Evolutionary conservation across 2,113 vertebrate species (phyloP).

Genomic region (Myxocyprinus asiaticus): DNA sequence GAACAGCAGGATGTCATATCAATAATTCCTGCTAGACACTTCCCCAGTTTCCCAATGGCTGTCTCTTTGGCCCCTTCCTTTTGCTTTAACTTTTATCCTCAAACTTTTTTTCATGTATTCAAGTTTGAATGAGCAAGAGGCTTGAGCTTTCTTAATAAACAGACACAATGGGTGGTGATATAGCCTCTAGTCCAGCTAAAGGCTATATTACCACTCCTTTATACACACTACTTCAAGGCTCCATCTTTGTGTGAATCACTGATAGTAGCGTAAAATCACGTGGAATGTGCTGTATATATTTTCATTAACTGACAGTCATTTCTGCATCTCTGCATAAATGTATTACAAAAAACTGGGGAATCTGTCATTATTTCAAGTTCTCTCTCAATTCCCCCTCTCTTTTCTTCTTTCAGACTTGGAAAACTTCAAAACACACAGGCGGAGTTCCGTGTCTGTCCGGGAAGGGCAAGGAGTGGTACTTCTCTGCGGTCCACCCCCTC

Average conservation of each 20-base stretch:
- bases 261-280: background rate
- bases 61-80: slow-evolving; percentile 16
- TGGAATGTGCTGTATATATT: background rate
- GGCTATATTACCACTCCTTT: slow-evolving; percentile 51
- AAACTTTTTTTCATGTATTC: background rate
- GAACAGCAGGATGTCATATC: slow-evolving; percentile 5
- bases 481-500: slow-evolving; percentile 89
- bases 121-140: slow-evolving; percentile 17
- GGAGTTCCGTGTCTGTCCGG: slow-evolving; percentile 90
- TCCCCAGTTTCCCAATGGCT: background rate
- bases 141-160: slow-evolving; percentile 33
- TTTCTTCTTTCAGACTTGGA: slow-evolving; percentile 84
- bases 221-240: slow-evolving; percentile 23
- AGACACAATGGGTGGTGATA: slow-evolving; percentile 44
- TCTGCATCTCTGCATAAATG: background rate
- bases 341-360: background rate
- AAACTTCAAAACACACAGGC: slow-evolving; percentile 88
- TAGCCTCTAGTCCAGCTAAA: slow-evolving; percentile 54
- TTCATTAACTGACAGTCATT: background rate
- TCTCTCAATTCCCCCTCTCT: background rate
- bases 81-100: slow-evolving; percentile 7
- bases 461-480: slow-evolving; percentile 97
- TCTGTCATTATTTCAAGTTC: background rate
- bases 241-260: background rate
- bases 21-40: slow-evolving; percentile 1